phyloP scores from a whole-genome alignment of 2,113 vertebrate genomes.

The Oncorhynchus nerka region DNA sequence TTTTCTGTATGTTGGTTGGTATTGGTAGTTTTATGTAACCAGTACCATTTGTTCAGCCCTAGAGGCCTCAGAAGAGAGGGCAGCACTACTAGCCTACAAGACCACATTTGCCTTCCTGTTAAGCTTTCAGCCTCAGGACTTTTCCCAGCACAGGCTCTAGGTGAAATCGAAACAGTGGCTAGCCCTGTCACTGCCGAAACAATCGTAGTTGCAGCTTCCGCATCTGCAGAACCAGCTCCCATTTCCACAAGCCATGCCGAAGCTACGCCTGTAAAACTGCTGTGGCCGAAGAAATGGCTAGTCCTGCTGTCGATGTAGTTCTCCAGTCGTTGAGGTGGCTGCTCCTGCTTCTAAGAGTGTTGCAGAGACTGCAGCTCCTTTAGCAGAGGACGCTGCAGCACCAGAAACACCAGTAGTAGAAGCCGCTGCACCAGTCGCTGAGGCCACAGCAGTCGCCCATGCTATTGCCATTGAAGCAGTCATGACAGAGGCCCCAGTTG shows the following conservation, averaged over 20 bases:
- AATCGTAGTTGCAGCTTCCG: not conserved
- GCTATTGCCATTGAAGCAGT: not conserved
- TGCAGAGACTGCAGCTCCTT: not conserved
- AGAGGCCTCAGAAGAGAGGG: slow-evolving; percentile 61
- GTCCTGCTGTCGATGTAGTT: slow-evolving; percentile 1
- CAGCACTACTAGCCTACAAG: slow-evolving; percentile 67
- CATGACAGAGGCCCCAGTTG: not conserved
- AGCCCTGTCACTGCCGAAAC: not conserved
- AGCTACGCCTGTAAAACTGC: not conserved
- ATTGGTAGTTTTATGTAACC: not conserved
- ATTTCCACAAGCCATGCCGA: slow-evolving; percentile 5
- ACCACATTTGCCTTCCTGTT: slow-evolving; percentile 66
- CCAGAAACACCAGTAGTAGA: not conserved
- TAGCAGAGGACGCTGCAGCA: not conserved
- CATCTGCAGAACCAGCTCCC: slow-evolving; percentile 23
- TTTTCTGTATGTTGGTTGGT: not conserved
- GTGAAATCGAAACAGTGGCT: slow-evolving; percentile 11
- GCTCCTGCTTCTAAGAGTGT: not conserved
- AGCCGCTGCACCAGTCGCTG: not conserved
- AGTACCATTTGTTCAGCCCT: slow-evolving; percentile 65
- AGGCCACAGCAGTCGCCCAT: not conserved
- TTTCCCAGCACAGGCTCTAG: slow-evolving; percentile 39
- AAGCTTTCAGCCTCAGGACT: slow-evolving; percentile 51
- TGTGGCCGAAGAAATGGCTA: slow-evolving; percentile 2
- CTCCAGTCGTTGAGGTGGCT: not conserved